Base-by-base conservation (phyloP, 1,140 invertebrate species). In the Drosophila pseudoananassae region DNA sequence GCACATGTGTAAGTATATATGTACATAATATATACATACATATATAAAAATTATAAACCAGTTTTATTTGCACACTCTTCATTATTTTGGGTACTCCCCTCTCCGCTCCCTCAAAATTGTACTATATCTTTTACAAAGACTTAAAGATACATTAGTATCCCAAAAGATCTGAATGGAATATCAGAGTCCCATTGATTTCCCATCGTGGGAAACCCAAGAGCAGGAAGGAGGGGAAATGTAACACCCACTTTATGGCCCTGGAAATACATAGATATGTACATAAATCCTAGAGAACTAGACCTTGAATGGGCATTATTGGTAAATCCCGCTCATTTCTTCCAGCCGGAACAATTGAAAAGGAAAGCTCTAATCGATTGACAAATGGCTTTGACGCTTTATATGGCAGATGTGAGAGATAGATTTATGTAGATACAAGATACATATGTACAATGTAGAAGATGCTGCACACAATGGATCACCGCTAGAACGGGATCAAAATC, bases 51-150 rank as follows among this genome's bases (percentile, higher is more conserved):
- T 73, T 36, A 70, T 87, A 87, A 87, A 87, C 82, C 82, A 83
- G 82, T 87, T 87, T 87, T 65, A 82, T 85, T 87, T 87, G 82
- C 82, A 87, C 69, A 87, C 77, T 81, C 78, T 87, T 81, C 78
- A 85, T 87, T 87, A 85, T 77, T 87, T 85, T 75, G 59, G 73
- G 61, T 53, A 50, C 12, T 4, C 12, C 3, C n/a, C 1, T 15
- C 10, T 36, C 10, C 38, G 36, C 40, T 2, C 14, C 12, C 47
- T 27, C 14, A 43, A 50, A 43, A 27, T 10, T 36, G 10, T 36
- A 10, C 33, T 12, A 36, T 36, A 36, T 36, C 9, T 9, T 31
- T 31, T 31, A 31, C 1, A 31, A 31, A 31, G 25, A 31, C 33
- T 36, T 36, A 4, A 4, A 36, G 10, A 36, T 36, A 12, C 33